Percentiles rank a stretch among this genome's conserved stretches.
These are phyloP conservation scores for Caenorhabditis remanei DNA, from an alignment of 1,140 invertebrate genomes.

Conservation along the genomic window DNA sequence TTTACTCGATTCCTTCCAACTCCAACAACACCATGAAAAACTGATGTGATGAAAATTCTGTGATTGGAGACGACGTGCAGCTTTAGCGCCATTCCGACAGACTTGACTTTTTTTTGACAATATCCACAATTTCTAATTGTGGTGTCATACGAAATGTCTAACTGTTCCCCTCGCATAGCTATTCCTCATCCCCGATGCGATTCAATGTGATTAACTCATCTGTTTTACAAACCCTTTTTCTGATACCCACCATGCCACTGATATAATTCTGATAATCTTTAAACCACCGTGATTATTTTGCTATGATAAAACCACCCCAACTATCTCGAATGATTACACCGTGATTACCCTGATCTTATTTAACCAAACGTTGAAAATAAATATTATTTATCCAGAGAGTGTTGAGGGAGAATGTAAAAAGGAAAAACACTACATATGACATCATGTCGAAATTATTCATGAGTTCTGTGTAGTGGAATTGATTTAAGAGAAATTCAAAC, in stretches of 20 bases:
- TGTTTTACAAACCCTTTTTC: constrained; percentile 16
- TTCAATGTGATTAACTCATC: constrained; percentile 56
- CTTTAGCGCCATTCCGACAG: not conserved
- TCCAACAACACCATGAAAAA: constrained; percentile 38
- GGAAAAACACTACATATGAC: no score
- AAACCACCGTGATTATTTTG: constrained; percentile 10
- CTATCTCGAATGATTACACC: not conserved
- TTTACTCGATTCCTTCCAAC: no score
- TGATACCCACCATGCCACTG: not conserved
- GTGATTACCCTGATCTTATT: not conserved
- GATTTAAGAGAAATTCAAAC: no score
- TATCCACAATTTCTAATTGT: not conserved
- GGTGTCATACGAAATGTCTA: not conserved
- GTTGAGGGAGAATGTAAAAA: no score
- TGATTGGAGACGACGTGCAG: constrained; percentile 55
- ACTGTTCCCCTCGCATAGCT: constrained; percentile 19
- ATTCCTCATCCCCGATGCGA: constrained; percentile 52
- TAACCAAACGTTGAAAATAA: no score
- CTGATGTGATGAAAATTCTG: constrained; percentile 55
- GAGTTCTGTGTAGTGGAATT: no score
- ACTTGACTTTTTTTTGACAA: not conserved
- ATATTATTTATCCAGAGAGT: no score
- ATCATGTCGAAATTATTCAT: no score
- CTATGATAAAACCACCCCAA: constrained; percentile 10
- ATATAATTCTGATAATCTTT: not conserved